phyloP scores from a whole-genome alignment of 2,113 vertebrate genomes.

The Puma concolor region DNA sequence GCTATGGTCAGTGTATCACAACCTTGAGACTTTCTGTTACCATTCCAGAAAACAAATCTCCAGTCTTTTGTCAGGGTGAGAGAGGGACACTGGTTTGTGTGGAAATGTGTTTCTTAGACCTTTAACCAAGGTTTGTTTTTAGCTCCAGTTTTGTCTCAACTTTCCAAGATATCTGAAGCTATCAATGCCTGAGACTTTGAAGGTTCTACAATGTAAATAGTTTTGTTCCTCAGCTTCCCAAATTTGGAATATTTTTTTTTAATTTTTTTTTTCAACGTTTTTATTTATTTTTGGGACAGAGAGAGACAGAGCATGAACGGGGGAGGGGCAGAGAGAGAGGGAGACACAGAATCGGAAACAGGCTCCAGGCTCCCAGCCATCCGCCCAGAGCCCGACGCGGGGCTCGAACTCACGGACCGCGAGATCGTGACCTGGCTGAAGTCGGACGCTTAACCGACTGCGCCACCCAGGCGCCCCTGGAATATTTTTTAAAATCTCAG shows the following conservation, averaged over 20 bases:
- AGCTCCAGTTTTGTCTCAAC: background rate
- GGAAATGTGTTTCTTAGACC: background rate
- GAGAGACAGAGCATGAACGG: no score
- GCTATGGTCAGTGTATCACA: background rate
- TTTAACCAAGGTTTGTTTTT: background rate
- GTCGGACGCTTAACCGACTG: no score
- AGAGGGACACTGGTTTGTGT: background rate
- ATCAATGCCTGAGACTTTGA: background rate
- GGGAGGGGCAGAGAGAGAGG: no score
- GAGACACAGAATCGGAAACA: no score
- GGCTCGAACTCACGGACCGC: no score
- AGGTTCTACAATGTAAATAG: background rate
- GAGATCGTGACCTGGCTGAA: no score
- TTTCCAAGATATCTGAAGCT: background rate
- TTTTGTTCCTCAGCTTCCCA: background rate
- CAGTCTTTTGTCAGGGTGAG: background rate
- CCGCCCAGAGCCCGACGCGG: no score
- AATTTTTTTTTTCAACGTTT: no score
- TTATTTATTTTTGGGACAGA: no score
- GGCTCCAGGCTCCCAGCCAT: no score
- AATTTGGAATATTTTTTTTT: background rate
- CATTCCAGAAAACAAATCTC: background rate
- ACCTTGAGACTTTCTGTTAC: background rate
- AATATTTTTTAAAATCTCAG: background rate
- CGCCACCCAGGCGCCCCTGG: no score